These are phyloP conservation scores for Tichodroma muraria DNA, from an alignment of 2,113 vertebrate genomes.

Conservation along the genomic window DNA sequence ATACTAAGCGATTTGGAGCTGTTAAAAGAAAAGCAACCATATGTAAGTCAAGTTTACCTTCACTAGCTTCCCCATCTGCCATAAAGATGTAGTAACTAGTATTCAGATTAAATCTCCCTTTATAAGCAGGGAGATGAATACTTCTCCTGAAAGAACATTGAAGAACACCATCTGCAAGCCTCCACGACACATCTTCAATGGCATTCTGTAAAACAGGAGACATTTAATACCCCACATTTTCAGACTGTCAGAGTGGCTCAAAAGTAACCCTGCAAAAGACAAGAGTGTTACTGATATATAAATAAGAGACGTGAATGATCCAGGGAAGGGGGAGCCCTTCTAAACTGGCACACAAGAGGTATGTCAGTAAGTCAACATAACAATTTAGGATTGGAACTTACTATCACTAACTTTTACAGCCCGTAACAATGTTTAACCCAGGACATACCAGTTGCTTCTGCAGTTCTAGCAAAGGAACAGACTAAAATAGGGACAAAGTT, in stretches of 20 bases:
- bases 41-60: constrained; percentile 60
- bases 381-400: neutral
- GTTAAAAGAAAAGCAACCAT: neutral
- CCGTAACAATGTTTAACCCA: neutral
- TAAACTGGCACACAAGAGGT: neutral
- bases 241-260: neutral
- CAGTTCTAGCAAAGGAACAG: neutral
- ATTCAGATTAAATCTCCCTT: constrained; percentile 74
- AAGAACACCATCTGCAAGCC: constrained; percentile 73
- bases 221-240: neutral
- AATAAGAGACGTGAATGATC: neutral
- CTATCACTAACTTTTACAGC: neutral
- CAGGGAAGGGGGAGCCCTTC: neutral
- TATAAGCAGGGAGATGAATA: constrained; percentile 50
- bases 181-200: constrained; percentile 76
- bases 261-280: neutral
- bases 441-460: neutral
- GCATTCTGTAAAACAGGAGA: constrained; percentile 59
- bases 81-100: constrained; percentile 81
- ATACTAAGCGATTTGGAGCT: neutral
- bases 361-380: neutral
- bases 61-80: constrained; percentile 71
- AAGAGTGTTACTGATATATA: neutral
- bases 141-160: constrained; percentile 83
- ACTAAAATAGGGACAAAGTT: neutral